phyloP scores from a whole-genome alignment of 2,113 vertebrate genomes.

The Zosterops borbonicus region DNA sequence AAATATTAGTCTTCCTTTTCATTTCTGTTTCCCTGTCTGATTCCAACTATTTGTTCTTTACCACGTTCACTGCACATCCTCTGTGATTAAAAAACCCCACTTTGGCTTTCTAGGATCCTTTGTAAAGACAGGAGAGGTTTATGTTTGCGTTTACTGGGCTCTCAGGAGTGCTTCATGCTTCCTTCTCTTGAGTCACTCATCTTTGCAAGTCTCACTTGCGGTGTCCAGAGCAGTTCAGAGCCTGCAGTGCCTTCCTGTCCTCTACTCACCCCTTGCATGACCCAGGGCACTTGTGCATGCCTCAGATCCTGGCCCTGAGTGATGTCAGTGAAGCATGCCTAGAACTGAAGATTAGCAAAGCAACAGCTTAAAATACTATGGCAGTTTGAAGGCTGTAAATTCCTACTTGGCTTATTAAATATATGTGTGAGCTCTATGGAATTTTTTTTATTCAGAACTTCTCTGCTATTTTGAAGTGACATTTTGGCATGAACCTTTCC shows the following conservation, averaged over 20 bases:
- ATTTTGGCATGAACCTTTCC: background rate
- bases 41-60: background rate
- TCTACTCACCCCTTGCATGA: background rate
- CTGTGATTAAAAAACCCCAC: background rate
- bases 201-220: background rate
- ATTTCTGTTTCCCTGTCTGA: background rate
- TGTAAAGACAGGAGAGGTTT: background rate
- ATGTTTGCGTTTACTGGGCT: rapidly evolving
- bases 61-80: rapidly evolving
- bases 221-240: background rate
- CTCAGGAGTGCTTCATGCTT: background rate
- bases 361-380: background rate
- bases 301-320: background rate
- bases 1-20: background rate
- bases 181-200: background rate
- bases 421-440: background rate
- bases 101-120: background rate
- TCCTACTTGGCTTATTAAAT: background rate
- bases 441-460: background rate
- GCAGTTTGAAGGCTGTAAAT: background rate
- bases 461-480: background rate
- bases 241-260: background rate
- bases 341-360: background rate
- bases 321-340: background rate
- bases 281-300: background rate